A percentile compares a stretch with the other conserved stretches of the same genome.
Conservation (phyloP, 2,113 vertebrate genomes). For the Corapipo altera region DNA sequence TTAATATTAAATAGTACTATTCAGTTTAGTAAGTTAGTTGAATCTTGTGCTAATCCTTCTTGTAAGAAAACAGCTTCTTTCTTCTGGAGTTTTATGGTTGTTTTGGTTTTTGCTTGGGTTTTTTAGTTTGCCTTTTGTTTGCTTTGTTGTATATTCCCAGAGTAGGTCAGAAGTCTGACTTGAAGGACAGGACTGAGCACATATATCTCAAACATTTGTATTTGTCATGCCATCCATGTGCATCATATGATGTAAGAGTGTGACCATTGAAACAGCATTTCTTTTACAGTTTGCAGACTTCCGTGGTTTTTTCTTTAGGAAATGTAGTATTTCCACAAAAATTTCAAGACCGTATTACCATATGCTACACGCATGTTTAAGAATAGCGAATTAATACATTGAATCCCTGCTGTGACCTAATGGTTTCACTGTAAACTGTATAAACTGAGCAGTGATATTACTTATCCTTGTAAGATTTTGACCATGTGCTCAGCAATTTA, state of each 20-base stretch:
- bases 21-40: not conserved
- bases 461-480: not conserved
- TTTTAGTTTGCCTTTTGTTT: not conserved
- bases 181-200: conserved; percentile 26
- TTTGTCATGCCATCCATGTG: not conserved
- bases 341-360: conserved; percentile 32
- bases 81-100: not conserved
- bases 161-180: not conserved
- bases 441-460: not conserved
- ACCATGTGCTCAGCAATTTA: not conserved
- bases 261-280: not conserved
- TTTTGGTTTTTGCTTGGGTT: not conserved
- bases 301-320: not conserved
- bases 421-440: not conserved
- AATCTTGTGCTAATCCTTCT: not conserved
- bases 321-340: not conserved
- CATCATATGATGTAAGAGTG: not conserved
- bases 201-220: conserved; percentile 16
- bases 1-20: not conserved
- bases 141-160: not conserved
- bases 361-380: conserved; percentile 24
- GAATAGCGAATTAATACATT: not conserved
- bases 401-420: conserved; percentile 13
- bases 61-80: not conserved
- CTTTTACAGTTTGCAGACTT: not conserved